Evolutionary conservation across 2,888 invertebrate genomes (phyloP).

Genomic region (Sphaerophoria rueppellii): DNA sequence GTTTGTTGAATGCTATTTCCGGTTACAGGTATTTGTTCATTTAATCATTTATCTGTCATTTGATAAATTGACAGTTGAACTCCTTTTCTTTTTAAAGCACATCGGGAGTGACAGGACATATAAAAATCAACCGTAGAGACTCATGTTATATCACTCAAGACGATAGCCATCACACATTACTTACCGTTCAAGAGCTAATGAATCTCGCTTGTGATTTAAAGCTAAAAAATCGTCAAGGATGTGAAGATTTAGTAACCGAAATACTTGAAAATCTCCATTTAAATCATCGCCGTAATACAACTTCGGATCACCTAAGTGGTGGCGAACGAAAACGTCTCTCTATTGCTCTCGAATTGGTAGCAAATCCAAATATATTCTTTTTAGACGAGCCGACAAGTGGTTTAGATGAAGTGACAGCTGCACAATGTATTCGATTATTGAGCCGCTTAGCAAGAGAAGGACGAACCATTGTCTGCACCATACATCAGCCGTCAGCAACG

Average conservation of each 20-base stretch:
- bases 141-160: constrained; percentile 93
- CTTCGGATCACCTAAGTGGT: constrained; percentile 86
- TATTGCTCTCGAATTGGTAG: constrained; percentile 91
- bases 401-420: constrained; percentile 86
- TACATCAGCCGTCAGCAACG: constrained; percentile 88
- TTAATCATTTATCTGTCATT: neutral
- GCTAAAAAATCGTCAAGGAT: constrained; percentile 81
- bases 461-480: constrained; percentile 87
- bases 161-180: constrained; percentile 87
- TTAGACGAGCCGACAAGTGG: constrained; percentile 92
- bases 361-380: constrained; percentile 92
- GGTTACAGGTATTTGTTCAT: constrained; percentile 85
- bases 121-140: constrained; percentile 88
- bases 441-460: constrained; percentile 85
- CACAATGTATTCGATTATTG: constrained; percentile 85
- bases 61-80: too few relatives aligned
- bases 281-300: constrained; percentile 79
- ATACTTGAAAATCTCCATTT: constrained; percentile 80
- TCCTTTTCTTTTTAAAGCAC: constrained; percentile 83
- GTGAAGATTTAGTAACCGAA: constrained; percentile 78
- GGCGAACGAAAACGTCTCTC: constrained; percentile 91
- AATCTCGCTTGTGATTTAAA: constrained; percentile 90
- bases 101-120: constrained; percentile 86
- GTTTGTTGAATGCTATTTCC: constrained; percentile 89
- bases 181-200: constrained; percentile 90